Base-by-base conservation (phyloP, 2,888 invertebrate species). In the Petrolisthes cinctipes region DNA sequence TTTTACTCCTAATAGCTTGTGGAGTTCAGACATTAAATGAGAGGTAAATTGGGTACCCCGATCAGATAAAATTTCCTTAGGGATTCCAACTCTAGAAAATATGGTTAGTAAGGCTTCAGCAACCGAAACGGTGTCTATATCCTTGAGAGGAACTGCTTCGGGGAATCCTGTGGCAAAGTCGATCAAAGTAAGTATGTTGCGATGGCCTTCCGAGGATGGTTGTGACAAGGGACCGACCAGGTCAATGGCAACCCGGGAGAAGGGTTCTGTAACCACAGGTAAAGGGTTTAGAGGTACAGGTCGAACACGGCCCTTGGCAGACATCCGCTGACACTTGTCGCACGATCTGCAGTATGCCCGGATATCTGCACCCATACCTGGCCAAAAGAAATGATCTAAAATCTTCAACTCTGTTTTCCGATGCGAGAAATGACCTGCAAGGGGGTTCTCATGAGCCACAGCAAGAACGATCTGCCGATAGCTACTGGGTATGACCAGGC, bases 161-260 rank as follows among this genome's bases (percentile, higher is more conserved):
- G 83, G 76, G 0, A 83, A 83, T 6, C 51, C 23, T 23, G 71
- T 83, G 11, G 83, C 75, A 75, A 20, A 14, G 53, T 83, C 75
- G n/a, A 83, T 75, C 4, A 83, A 54, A 14, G 75, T 83, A 17
- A 83, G 56, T 4, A 84, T 71, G 23, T 80, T 73, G 11, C 4
- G 54, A 79, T 79, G 79, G 1, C 20, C 79, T 14, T 54, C 6
- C 37, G 0, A 37, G 3, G 53, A 51, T 71, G 81, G 61, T 11
- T 73, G 86, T 17, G 37, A 61, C 17, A 86, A 14, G 11, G 73
- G 82, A 37, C 86, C 73, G 0, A 81, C 81, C 4, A 86, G 6
- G 71, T 86, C 81, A 14, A 86, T 57, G 4, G 86, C 81, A 4
- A 86, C 81, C 7, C 73, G 5, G 6, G 79, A 53, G 51, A 86